Percentiles rank a stretch among this genome's conserved stretches.
phyloP scores from a whole-genome alignment of 2,113 vertebrate genomes.

The Passer domesticus region DNA sequence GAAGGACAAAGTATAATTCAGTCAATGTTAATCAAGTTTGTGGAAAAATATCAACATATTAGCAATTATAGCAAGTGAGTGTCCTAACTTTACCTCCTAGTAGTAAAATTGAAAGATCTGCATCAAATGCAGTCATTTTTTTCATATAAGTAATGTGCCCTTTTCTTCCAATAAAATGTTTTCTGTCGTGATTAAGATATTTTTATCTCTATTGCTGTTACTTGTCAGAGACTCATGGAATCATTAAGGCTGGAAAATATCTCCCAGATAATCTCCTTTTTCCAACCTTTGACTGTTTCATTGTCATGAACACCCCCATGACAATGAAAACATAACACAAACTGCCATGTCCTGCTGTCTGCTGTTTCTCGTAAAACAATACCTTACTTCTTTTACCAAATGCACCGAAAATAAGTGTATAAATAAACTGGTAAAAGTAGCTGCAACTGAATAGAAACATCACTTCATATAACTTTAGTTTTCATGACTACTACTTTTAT shows the following conservation, averaged over 20 bases:
- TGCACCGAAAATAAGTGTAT: not conserved
- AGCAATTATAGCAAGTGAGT: not conserved
- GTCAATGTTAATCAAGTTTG: not conserved
- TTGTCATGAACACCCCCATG: not conserved
- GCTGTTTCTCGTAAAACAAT: not conserved
- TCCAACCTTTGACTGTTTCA: not conserved
- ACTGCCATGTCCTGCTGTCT: not conserved
- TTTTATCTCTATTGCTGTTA: not conserved
- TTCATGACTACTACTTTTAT: constrained; percentile 2
- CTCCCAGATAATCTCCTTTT: no score
- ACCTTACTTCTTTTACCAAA: not conserved
- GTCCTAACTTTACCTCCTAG: not conserved
- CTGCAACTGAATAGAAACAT: not conserved
- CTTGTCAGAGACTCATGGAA: not conserved
- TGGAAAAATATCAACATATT: not conserved
- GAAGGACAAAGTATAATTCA: not conserved
- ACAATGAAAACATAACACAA: not conserved
- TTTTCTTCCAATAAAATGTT: not conserved
- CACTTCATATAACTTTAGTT: not conserved
- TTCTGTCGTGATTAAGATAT: not conserved
- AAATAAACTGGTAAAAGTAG: not conserved
- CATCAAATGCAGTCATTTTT: not conserved
- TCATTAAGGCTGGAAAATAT: not conserved
- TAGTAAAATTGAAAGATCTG: not conserved
- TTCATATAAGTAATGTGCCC: not conserved